These are phyloP conservation scores for Siphlonurus alternatus DNA, from an alignment of 2,888 invertebrate genomes.

Conservation along the genomic window DNA sequence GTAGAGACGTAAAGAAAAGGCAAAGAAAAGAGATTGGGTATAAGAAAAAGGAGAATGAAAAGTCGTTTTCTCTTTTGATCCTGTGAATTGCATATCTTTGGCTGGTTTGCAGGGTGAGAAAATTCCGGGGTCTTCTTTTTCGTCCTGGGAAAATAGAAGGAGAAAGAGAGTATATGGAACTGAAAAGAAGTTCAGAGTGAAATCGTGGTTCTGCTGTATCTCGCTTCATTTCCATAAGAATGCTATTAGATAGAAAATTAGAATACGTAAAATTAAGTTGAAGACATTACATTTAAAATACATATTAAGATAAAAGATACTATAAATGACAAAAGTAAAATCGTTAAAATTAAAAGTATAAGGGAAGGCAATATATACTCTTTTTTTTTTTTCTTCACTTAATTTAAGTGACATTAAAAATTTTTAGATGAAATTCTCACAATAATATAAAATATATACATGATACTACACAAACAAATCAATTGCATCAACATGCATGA, in stretches of 20 bases:
- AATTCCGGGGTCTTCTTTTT: not conserved
- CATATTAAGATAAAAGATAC: too few species aligned
- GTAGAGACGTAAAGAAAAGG: not conserved
- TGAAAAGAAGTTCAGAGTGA: not conserved
- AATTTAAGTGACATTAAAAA: too few species aligned
- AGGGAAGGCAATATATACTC: too few species aligned
- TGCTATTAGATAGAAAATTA: not conserved
- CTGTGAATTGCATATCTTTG: not conserved
- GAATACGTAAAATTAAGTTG: too few species aligned
- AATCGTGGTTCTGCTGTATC: not conserved
- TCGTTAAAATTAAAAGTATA: too few species aligned
- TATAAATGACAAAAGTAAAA: too few species aligned
- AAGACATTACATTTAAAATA: too few species aligned
- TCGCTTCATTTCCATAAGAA: not conserved
- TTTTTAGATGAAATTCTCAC: too few species aligned
- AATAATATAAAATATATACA: too few species aligned
- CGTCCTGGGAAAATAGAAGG: not conserved
- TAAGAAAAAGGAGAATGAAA: not conserved
- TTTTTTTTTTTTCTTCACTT: too few species aligned
- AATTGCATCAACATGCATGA: too few species aligned
- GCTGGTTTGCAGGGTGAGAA: not conserved
- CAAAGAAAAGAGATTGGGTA: not conserved
- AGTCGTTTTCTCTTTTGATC: not conserved
- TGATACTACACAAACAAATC: too few species aligned
- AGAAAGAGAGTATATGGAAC: not conserved